phyloP scores from a whole-genome alignment of 2,113 vertebrate species.

The Peromyscus leucopus region DNA sequence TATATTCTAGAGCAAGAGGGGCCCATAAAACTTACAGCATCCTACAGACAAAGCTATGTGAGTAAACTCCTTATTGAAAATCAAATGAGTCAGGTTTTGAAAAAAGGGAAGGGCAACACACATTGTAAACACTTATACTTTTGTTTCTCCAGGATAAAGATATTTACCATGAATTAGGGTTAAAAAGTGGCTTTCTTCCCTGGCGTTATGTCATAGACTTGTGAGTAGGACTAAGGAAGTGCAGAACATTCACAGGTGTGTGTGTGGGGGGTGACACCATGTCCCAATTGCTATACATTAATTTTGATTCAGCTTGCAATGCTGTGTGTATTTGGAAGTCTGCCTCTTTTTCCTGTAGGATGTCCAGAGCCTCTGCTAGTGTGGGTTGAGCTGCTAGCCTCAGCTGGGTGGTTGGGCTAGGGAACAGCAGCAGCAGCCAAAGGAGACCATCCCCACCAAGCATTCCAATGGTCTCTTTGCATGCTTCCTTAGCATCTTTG shows the following conservation, averaged over 20 bases:
- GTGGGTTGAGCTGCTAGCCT: background rate
- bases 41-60: background rate
- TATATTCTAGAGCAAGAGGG: background rate
- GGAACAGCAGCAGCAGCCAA: background rate
- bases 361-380: background rate
- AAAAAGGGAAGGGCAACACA: background rate
- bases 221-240: background rate
- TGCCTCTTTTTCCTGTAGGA: background rate
- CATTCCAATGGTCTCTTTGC: background rate
- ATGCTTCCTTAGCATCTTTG: background rate
- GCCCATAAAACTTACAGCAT: background rate
- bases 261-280: no score
- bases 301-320: background rate
- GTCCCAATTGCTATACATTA: background rate
- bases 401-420: background rate
- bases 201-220: background rate
- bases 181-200: background rate
- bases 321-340: background rate
- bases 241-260: background rate
- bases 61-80: background rate
- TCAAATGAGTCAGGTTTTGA: background rate
- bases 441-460: background rate
- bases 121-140: background rate
- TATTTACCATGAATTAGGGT: constrained; percentile 1
- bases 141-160: constrained; percentile 19